Evolutionary conservation across 2,888 invertebrate species (phyloP).

Genomic region (Hirtodrosophila alboralis): DNA sequence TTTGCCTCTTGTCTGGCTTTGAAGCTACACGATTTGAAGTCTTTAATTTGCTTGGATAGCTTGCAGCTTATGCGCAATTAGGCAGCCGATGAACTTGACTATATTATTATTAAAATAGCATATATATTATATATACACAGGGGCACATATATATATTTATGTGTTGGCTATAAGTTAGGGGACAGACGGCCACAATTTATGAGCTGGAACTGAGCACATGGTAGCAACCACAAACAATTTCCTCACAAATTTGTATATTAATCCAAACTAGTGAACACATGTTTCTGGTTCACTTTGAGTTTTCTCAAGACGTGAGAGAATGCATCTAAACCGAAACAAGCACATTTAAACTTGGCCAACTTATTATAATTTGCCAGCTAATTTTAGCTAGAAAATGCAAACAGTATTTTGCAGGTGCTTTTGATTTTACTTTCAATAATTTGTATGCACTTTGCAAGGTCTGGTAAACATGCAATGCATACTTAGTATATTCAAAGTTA

Average conservation of each 20-base stretch:
- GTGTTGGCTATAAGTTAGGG: conserved; percentile 2
- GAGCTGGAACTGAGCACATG: conserved; percentile 28
- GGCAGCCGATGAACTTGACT: conserved; percentile 57
- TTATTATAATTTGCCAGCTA: conserved; percentile 9
- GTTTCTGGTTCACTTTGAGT: conserved; percentile 36
- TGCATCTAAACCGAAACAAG: conserved; percentile 13
- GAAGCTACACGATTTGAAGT: conserved; percentile 12
- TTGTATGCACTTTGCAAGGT: conserved; percentile 42
- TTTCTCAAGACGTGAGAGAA: conserved; percentile 26
- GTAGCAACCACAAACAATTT: conserved; percentile 19
- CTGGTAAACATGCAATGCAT: conserved; percentile 4
- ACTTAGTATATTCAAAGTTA: neutral
- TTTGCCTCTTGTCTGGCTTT: neutral
- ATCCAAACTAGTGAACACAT: conserved; percentile 33
- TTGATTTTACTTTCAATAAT: conserved; percentile 34
- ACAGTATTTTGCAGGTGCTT: conserved; percentile 32
- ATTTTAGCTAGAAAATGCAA: conserved; percentile 22
- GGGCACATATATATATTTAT: conserved; percentile 3
- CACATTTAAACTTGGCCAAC: conserved; percentile 19
- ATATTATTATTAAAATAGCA: conserved; percentile 46
- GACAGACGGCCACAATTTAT: conserved; percentile 33
- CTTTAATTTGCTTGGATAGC: conserved; percentile 28
- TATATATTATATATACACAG: conserved; percentile 2
- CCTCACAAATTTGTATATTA: conserved; percentile 19
- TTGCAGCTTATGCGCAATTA: conserved; percentile 55